phyloP scores from a whole-genome alignment of 92 coral and sea anemone species.

The Umimayanthus kanabou region DNA sequence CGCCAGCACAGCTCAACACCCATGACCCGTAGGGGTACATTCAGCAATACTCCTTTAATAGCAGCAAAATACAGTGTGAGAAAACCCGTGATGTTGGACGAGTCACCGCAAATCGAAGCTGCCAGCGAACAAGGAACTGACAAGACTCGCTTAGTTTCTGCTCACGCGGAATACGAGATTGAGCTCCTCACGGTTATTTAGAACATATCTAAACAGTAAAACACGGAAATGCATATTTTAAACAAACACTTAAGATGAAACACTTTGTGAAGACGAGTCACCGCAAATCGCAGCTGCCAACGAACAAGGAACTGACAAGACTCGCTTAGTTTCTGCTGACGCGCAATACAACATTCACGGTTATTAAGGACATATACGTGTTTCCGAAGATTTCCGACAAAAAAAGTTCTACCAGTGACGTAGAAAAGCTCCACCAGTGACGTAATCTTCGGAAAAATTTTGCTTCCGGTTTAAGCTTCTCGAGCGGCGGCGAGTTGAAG shows the following conservation, averaged over 20 bases:
- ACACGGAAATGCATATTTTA: too few relatives aligned
- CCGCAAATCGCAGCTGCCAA: neutral
- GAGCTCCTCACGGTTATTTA: neutral
- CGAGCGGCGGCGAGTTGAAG: too few relatives aligned
- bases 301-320: neutral
- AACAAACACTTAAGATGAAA: neutral
- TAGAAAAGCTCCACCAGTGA: too few relatives aligned
- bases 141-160: neutral
- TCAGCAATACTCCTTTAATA: neutral
- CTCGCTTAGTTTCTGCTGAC: neutral
- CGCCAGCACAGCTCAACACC: neutral
- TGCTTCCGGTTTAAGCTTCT: too few relatives aligned
- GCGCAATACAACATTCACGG: too few relatives aligned
- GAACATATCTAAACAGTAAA: too few relatives aligned
- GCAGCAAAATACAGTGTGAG: neutral
- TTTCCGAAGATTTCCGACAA: too few relatives aligned
- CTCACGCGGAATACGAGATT: neutral
- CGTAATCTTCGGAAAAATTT: too few relatives aligned
- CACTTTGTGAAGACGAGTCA: neutral
- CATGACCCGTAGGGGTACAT: neutral
- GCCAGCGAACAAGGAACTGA: neutral
- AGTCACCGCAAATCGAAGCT: neutral
- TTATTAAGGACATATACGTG: too few relatives aligned
- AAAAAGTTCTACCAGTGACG: too few relatives aligned
- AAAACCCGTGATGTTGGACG: neutral